These are phyloP conservation scores for Orientallactaga bullata DNA, from an alignment of 2,113 vertebrate species.

Conservation along the genomic window DNA sequence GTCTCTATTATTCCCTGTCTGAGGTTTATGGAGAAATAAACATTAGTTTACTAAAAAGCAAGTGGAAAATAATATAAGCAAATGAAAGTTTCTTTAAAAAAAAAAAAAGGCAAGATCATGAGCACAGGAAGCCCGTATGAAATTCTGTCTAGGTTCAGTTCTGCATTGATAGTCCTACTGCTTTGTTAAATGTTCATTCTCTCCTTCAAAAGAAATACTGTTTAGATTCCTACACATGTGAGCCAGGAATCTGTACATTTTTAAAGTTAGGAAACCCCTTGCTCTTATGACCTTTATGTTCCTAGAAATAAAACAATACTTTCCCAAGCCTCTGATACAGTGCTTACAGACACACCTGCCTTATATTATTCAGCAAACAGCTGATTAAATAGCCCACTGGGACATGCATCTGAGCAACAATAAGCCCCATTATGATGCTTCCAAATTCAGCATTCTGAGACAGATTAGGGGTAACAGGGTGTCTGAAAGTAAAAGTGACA, in stretches of 20 bases:
- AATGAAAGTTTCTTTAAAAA: constrained; percentile 46
- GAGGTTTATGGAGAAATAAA: not conserved
- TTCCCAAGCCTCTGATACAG: not conserved
- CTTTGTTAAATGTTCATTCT: not conserved
- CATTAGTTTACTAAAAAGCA: constrained; percentile 48
- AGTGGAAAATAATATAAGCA: constrained; percentile 43
- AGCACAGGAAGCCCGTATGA: not conserved
- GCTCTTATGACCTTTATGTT: not conserved
- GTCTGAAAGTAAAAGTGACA: no score
- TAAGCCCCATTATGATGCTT: not conserved
- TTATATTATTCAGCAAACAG: not conserved
- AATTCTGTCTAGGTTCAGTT: not conserved
- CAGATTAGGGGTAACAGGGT: no score
- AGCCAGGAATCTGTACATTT: not conserved
- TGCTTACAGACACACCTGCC: not conserved
- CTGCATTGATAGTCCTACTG: constrained; percentile 5
- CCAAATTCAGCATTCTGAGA: not conserved
- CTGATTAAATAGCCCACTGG: not conserved
- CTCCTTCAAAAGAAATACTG: not conserved
- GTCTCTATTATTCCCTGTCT: constrained; percentile 54
- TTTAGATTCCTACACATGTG: not conserved
- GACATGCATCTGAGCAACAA: not conserved
- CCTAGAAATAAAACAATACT: not conserved
- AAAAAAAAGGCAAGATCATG: not conserved
- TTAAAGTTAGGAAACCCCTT: constrained; percentile 10